Conservation (phyloP, 2,113 vertebrate species). For the Laticauda laticaudata region DNA sequence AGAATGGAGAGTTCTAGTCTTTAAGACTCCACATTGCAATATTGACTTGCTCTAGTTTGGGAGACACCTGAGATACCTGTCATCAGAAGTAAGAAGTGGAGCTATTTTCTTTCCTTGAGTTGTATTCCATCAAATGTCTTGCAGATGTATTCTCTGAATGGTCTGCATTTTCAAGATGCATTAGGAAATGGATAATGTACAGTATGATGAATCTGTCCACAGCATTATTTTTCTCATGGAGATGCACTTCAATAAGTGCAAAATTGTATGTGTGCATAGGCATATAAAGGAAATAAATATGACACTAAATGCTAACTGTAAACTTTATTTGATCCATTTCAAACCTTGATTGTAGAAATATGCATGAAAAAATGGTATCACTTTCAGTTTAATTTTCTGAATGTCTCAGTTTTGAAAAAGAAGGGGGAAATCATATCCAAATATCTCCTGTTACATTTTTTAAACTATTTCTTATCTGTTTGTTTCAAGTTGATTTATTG, state of each 20-base stretch:
- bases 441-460: neutral
- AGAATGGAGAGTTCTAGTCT: neutral
- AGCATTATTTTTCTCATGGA: slow-evolving; percentile 42
- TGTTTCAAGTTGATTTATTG: slow-evolving; percentile 32
- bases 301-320: slow-evolving; percentile 44
- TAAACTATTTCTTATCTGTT: slow-evolving; percentile 44
- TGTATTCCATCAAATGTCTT: neutral
- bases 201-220: slow-evolving; percentile 1
- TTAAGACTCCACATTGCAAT: neutral
- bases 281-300: neutral
- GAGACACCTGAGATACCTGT: neutral
- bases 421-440: slow-evolving; percentile 24
- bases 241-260: slow-evolving; percentile 38
- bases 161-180: neutral
- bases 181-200: neutral
- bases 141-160: neutral
- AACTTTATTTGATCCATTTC: slow-evolving; percentile 47
- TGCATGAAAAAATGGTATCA: slow-evolving; percentile 35
- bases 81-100: neutral
- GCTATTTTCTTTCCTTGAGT: neutral
- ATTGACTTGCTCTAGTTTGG: neutral
- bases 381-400: slow-evolving; percentile 42
- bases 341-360: slow-evolving; percentile 23
- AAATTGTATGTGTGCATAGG: slow-evolving; percentile 40
- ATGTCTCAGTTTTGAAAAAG: slow-evolving; percentile 18